Conservation (phyloP, 2,888 invertebrate species). For the Perdita meconis region DNA sequence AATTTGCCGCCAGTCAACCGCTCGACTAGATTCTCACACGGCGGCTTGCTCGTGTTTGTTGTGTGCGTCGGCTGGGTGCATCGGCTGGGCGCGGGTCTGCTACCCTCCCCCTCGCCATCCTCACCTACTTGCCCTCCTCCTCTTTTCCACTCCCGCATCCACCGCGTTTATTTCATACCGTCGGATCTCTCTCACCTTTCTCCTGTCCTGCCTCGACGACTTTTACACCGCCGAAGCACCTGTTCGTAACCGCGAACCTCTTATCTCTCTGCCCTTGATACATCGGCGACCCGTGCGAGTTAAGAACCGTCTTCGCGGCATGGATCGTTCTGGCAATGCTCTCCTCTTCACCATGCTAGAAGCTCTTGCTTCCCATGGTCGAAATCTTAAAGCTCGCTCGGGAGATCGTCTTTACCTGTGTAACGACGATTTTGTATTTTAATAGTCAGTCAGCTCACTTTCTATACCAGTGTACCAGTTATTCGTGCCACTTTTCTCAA, state of each 20-base stretch:
- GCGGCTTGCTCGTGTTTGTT: slow-evolving; percentile 75
- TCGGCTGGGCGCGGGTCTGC: slow-evolving; percentile 78
- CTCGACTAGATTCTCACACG: slow-evolving; percentile 69
- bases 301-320: slow-evolving; percentile 60
- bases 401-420: slow-evolving; percentile 44
- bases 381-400: slow-evolving; percentile 46
- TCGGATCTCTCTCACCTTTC: slow-evolving; percentile 68
- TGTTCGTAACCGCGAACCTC: slow-evolving; percentile 63
- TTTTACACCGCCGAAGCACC: slow-evolving; percentile 66
- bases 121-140: slow-evolving; percentile 63
- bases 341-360: slow-evolving; percentile 52
- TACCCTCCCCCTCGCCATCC: slow-evolving; percentile 63
- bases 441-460: slow-evolving; percentile 65
- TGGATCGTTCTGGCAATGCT: slow-evolving; percentile 61
- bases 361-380: slow-evolving; percentile 45
- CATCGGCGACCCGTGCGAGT: slow-evolving; percentile 47
- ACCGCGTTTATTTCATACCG: slow-evolving; percentile 61
- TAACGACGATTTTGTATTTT: slow-evolving; percentile 63
- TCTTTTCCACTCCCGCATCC: slow-evolving; percentile 57
- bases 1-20: slow-evolving; percentile 62
- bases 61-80: slow-evolving; percentile 77
- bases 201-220: slow-evolving; percentile 57
- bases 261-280: slow-evolving; percentile 67
- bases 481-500: slow-evolving; percentile 70
- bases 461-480: slow-evolving; percentile 71